Evolutionary conservation across 2,797 vertebrate genomes (phyloP).

Genomic region (Amblyopsis hoosieri): DNA sequence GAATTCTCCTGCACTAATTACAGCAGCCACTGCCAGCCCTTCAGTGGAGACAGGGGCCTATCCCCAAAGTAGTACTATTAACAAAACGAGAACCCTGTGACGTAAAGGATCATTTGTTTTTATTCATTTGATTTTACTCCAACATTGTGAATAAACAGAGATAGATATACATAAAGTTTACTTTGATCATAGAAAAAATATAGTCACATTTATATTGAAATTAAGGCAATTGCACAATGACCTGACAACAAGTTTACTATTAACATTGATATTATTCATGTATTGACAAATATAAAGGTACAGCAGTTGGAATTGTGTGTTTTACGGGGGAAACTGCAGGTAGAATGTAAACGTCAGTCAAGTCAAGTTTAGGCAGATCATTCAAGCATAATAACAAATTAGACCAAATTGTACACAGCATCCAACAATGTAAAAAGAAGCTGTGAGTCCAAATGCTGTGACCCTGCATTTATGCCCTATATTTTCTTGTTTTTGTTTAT

Average conservation of each 20-base stretch:
- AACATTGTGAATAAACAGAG: slow-evolving; percentile 21
- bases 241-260: slow-evolving; percentile 48
- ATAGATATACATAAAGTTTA: too few species aligned
- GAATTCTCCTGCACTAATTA: slow-evolving; percentile 77
- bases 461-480: too few species aligned
- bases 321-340: too few species aligned
- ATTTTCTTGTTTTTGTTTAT: too few species aligned
- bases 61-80: slow-evolving; percentile 48
- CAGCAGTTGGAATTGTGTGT: slow-evolving; percentile 37
- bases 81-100: slow-evolving; percentile 46
- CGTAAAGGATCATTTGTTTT: too few species aligned
- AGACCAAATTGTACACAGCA: slow-evolving; percentile 7
- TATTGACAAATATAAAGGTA: too few species aligned
- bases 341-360: too few species aligned
- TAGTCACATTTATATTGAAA: slow-evolving; percentile 42
- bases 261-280: too few species aligned
- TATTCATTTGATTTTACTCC: slow-evolving; percentile 26
- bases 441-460: too few species aligned
- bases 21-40: slow-evolving; percentile 66
- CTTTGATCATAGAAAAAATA: too few species aligned
- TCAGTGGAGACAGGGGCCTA: slow-evolving; percentile 55
- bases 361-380: too few species aligned
- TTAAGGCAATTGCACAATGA: slow-evolving; percentile 68
- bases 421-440: too few species aligned
- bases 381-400: slow-evolving; percentile 8